Conservation (phyloP, 2,888 invertebrate genomes). For the Clunio marinus region DNA sequence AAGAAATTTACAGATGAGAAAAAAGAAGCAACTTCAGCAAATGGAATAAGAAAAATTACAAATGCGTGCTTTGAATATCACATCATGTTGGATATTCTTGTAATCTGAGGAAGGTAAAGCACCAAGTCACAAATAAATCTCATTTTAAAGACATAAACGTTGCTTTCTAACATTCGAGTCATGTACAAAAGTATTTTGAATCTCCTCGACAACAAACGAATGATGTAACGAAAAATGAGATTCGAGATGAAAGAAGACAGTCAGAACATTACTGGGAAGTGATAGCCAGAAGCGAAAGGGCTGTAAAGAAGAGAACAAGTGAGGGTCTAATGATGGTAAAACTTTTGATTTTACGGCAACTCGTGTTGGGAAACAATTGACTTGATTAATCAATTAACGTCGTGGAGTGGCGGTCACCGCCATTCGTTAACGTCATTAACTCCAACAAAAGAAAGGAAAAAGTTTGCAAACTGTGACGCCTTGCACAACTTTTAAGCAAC, state of each 20-base stretch:
- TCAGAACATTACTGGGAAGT: neutral
- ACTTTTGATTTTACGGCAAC: neutral
- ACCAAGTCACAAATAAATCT: slow-evolving; percentile 16
- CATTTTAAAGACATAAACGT: slow-evolving; percentile 14
- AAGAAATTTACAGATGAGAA: neutral
- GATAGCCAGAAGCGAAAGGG: neutral
- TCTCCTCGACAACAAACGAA: neutral
- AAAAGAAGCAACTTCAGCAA: slow-evolving; percentile 12
- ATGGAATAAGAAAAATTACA: slow-evolving; percentile 34
- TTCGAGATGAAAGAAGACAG: neutral
- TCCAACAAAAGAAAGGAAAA: too few relatives aligned
- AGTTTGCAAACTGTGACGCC: too few relatives aligned
- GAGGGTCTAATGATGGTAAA: neutral
- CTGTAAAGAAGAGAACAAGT: neutral
- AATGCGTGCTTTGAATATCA: slow-evolving; percentile 26
- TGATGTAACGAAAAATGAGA: neutral
- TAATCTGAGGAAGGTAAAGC: neutral
- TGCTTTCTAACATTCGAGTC: neutral
- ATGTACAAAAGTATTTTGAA: neutral
- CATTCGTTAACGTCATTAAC: too few relatives aligned
- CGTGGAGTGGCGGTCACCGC: too few relatives aligned
- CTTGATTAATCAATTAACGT: slow-evolving; percentile 12
- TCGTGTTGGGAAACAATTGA: too few relatives aligned
- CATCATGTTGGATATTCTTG: neutral
- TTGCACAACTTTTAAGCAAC: too few relatives aligned